Evolutionary conservation across 2,888 invertebrate genomes (phyloP).

Genomic region (Deilephila elpenor): DNA sequence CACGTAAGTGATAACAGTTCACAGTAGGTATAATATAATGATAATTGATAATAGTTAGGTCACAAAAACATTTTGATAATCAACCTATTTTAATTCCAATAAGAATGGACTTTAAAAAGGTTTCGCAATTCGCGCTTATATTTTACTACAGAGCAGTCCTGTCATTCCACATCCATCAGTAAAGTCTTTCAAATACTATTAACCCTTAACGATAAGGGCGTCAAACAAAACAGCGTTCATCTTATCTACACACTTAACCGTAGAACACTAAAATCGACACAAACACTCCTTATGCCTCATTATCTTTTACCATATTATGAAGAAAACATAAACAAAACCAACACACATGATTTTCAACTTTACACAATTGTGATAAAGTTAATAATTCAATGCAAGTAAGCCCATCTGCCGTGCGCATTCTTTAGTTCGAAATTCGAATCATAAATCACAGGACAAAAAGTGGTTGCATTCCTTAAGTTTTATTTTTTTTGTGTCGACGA

Average conservation of each 20-base stretch:
- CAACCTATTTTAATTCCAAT: too few relatives aligned
- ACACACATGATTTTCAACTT: conserved; percentile 2
- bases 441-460: conserved; percentile 32
- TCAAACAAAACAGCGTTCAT: conserved; percentile 13
- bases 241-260: conserved; percentile 22
- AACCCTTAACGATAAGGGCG: conserved; percentile 12
- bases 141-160: not conserved
- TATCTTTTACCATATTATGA: conserved; percentile 11
- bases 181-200: conserved; percentile 3
- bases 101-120: too few relatives aligned
- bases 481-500: conserved; percentile 27
- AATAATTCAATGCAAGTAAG: conserved; percentile 1
- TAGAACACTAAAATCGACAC: conserved; percentile 17
- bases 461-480: conserved; percentile 27
- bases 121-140: too few relatives aligned
- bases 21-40: too few relatives aligned
- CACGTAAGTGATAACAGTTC: too few relatives aligned
- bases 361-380: not conserved
- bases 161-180: not conserved
- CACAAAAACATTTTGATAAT: too few relatives aligned
- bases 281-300: conserved; percentile 15
- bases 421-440: conserved; percentile 26
- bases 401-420: conserved; percentile 24
- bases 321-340: conserved; percentile 17
- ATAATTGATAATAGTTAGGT: too few relatives aligned